phyloP scores from a whole-genome alignment of 2,888 invertebrate genomes.

The Drosophila peninsularis region DNA sequence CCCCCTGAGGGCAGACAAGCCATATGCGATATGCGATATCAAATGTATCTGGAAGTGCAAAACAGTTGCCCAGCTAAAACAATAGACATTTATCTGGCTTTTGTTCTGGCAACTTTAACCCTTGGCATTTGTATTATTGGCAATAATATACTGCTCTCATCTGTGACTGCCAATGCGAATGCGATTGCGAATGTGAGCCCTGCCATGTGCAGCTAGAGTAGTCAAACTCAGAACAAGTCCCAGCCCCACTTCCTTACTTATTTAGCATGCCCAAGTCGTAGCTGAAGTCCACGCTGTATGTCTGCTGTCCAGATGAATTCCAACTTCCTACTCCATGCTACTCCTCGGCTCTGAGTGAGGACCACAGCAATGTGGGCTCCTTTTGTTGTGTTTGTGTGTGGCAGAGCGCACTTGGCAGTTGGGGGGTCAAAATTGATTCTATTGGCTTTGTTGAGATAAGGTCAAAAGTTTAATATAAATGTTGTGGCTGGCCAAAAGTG shows the following conservation, averaged over 20 bases:
- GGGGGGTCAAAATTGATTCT: constrained; percentile 67
- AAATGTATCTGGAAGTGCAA: constrained; percentile 13
- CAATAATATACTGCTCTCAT: constrained; percentile 56
- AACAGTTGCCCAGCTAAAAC: constrained; percentile 35
- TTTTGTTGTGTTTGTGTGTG: constrained; percentile 20
- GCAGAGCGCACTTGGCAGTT: constrained; percentile 24
- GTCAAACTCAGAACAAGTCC: background rate
- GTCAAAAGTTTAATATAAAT: constrained; percentile 79
- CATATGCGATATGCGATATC: constrained; percentile 11
- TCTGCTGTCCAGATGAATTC: constrained; percentile 30
- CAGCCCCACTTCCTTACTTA: constrained; percentile 4
- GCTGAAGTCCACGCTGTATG: constrained; percentile 1
- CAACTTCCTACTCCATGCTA: constrained; percentile 9
- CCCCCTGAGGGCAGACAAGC: constrained; percentile 20
- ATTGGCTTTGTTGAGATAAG: constrained; percentile 78
- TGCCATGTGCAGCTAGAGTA: constrained; percentile 36
- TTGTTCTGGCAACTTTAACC: constrained; percentile 54
- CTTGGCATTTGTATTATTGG: constrained; percentile 68
- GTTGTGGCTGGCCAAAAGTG: constrained; percentile 69
- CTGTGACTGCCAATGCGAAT: constrained; percentile 19
- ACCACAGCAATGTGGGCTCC: constrained; percentile 35
- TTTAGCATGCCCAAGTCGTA: constrained; percentile 29
- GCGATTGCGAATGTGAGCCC: constrained; percentile 19
- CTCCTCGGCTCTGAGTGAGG: background rate
- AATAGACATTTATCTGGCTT: constrained; percentile 49